Conservation (phyloP, 2,113 vertebrate species). For the Genyomyrus donnyi region DNA sequence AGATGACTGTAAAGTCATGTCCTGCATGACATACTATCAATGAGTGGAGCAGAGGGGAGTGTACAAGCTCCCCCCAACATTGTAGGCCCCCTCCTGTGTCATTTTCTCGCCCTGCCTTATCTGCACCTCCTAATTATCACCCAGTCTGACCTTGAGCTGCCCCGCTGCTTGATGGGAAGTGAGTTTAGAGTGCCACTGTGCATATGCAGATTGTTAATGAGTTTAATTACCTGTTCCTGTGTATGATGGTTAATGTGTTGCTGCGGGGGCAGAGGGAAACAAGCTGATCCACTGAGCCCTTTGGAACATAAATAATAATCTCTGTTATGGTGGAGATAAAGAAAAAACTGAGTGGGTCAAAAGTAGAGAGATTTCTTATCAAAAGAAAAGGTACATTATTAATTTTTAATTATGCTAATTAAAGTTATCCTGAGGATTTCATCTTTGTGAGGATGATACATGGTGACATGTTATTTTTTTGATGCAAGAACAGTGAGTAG, state of each 20-base stretch:
- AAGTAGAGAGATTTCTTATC: background rate
- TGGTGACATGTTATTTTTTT: background rate
- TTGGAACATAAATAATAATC: background rate
- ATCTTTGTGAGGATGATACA: background rate
- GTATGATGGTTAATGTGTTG: background rate
- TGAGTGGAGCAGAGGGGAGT: background rate
- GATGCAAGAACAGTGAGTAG: background rate
- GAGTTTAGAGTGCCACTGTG: background rate
- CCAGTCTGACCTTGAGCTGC: background rate
- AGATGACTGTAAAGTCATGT: background rate
- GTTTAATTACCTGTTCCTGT: conserved; percentile 14
- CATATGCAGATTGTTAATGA: conserved; percentile 18
- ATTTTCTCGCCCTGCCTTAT: background rate
- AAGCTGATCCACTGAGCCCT: background rate
- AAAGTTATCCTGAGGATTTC: background rate
- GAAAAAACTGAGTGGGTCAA: background rate
- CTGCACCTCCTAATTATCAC: conserved; percentile 17
- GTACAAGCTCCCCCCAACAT: background rate
- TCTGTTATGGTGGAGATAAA: background rate
- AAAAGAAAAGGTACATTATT: background rate
- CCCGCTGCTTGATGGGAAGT: background rate
- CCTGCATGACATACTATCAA: background rate
- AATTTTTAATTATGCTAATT: background rate
- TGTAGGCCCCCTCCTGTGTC: background rate
- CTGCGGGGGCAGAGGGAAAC: background rate